Evolutionary conservation across 2,113 vertebrate genomes (phyloP).

Genomic region (Galeopterus variegatus): DNA sequence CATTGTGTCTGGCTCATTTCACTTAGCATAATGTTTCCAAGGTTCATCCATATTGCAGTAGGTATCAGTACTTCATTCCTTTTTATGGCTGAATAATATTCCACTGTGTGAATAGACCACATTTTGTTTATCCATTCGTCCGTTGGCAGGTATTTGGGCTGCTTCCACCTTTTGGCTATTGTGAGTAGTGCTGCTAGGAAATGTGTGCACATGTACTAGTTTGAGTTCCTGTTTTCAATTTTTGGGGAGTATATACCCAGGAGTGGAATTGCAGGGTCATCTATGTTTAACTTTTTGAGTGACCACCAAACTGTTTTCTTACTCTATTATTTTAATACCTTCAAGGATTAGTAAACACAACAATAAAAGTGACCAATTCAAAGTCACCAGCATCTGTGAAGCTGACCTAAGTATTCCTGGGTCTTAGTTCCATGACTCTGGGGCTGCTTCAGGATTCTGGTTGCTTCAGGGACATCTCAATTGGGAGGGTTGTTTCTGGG

Average conservation of each 20-base stretch:
- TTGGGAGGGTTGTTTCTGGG: background rate
- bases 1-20: background rate
- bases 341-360: conserved; percentile 28
- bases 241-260: background rate
- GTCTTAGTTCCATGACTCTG: conserved; percentile 15
- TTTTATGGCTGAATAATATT: conserved; percentile 31
- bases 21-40: conserved; percentile 22
- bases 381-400: conserved; percentile 26
- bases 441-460: background rate
- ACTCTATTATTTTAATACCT: conserved; percentile 41
- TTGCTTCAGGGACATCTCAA: background rate
- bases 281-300: conserved; percentile 18
- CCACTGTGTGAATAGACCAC: background rate
- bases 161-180: background rate
- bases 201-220: background rate
- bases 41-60: background rate
- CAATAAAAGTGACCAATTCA: conserved; percentile 6
- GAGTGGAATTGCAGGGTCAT: background rate
- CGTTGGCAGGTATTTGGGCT: background rate
- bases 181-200: background rate
- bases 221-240: background rate
- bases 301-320: conserved; percentile 1
- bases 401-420: background rate
- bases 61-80: background rate
- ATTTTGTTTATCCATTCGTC: conserved; percentile 3